Evolutionary conservation across 2,888 invertebrate species (phyloP).

Genomic region (Galerucella calmariensis): DNA sequence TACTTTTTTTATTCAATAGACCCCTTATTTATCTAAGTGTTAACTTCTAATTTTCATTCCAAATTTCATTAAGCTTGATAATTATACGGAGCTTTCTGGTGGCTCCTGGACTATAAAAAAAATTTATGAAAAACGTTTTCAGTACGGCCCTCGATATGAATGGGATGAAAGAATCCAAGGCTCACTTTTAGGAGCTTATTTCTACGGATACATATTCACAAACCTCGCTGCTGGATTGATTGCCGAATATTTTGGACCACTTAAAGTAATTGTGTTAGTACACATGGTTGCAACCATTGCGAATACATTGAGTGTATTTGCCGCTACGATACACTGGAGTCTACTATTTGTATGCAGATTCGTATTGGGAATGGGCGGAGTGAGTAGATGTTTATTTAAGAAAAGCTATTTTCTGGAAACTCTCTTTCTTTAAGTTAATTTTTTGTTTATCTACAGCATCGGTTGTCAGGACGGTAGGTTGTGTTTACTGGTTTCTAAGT

Average conservation of each 20-base stretch:
- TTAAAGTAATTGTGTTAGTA: constrained; percentile 41
- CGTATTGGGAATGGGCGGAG: constrained; percentile 64
- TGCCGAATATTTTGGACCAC: constrained; percentile 47
- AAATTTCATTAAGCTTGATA: too few relatives aligned
- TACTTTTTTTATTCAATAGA: too few relatives aligned
- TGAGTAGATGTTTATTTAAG: constrained; percentile 8
- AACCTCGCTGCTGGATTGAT: constrained; percentile 72
- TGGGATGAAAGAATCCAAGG: constrained; percentile 74
- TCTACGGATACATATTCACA: constrained; percentile 75
- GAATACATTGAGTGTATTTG: constrained; percentile 66
- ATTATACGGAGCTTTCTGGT: too few relatives aligned
- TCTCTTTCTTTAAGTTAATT: too few relatives aligned
- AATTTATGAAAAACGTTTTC: background rate
- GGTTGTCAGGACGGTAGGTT: too few relatives aligned
- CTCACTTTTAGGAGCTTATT: constrained; percentile 72
- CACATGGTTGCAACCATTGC: constrained; percentile 37
- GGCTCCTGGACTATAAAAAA: too few relatives aligned
- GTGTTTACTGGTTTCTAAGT: too few relatives aligned
- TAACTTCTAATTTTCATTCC: too few relatives aligned
- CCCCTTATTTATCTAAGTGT: too few relatives aligned
- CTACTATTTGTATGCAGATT: constrained; percentile 69
- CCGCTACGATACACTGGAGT: constrained; percentile 67
- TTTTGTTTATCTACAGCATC: too few relatives aligned
- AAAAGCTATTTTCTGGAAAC: background rate
- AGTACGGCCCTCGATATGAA: constrained; percentile 66